Percentiles rank a stretch among this genome's conserved stretches.
phyloP scores from a whole-genome alignment of 2,888 invertebrate genomes.

The Selenia dentaria region DNA sequence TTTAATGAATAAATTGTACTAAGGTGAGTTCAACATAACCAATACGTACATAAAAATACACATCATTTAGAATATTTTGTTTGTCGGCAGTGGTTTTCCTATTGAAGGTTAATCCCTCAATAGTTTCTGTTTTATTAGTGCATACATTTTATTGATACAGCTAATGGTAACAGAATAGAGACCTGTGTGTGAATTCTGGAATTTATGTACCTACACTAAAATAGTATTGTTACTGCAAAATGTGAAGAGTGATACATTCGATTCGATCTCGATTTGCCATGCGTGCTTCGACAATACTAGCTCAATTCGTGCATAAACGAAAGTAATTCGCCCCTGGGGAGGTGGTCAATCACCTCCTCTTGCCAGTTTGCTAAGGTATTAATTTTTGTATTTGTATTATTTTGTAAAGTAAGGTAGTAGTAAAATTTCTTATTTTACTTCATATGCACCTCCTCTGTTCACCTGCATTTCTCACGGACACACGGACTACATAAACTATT shows the following conservation, averaged over 20 bases:
- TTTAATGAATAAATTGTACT: slow-evolving; percentile 80
- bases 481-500: too few species aligned
- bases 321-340: neutral
- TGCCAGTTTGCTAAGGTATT: too few species aligned
- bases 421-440: too few species aligned
- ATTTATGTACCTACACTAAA: too few species aligned
- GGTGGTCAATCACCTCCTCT: too few species aligned
- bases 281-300: slow-evolving; percentile 51
- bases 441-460: too few species aligned
- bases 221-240: too few species aligned
- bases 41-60: slow-evolving; percentile 7
- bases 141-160: neutral
- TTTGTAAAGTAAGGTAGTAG: too few species aligned
- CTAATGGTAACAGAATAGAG: too few species aligned
- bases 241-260: neutral
- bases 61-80: slow-evolving; percentile 51
- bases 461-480: too few species aligned
- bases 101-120: slow-evolving; percentile 65
- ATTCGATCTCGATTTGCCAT: slow-evolving; percentile 58
- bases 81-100: slow-evolving; percentile 69
- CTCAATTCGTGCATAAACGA: neutral
- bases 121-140: slow-evolving; percentile 4
- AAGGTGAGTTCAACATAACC: slow-evolving; percentile 60
- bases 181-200: too few species aligned
- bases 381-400: too few species aligned